Conservation (phyloP, 2,888 invertebrate species). For the Brenthis ino region DNA sequence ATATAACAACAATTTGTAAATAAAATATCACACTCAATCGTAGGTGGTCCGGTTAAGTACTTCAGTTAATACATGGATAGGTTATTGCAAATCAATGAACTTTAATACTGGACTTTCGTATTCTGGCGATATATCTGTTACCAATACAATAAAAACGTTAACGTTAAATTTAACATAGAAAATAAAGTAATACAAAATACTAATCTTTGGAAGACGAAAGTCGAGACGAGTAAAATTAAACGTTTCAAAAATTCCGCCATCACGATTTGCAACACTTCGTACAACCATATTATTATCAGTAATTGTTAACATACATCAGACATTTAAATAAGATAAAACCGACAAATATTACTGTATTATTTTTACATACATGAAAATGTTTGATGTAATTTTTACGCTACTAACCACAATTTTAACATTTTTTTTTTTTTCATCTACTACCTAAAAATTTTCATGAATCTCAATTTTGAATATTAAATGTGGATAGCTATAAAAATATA, state of each 20-base stretch:
- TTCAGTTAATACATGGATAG: constrained; percentile 53
- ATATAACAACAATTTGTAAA: constrained; percentile 54
- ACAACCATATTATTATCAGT: constrained; percentile 59
- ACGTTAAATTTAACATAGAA: constrained; percentile 28
- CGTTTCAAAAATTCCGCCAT: constrained; percentile 18
- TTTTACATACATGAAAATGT: constrained; percentile 29
- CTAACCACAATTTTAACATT: constrained; percentile 49
- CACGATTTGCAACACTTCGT: constrained; percentile 49
- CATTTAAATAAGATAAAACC: constrained; percentile 34
- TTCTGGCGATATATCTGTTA: constrained; percentile 37
- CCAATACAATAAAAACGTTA: constrained; percentile 19
- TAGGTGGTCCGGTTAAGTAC: constrained; percentile 78
- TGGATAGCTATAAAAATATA: constrained; percentile 74
- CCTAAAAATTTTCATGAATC: constrained; percentile 61
- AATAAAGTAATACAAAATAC: constrained; percentile 33
- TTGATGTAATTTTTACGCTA: constrained; percentile 38
- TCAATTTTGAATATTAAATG: constrained; percentile 74
- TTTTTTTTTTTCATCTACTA: constrained; percentile 47
- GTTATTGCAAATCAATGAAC: constrained; percentile 61
- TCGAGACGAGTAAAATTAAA: constrained; percentile 23
- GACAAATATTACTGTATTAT: constrained; percentile 25
- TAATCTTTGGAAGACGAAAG: constrained; percentile 37
- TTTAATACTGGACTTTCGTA: constrained; percentile 42
- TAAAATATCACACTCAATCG: constrained; percentile 75
- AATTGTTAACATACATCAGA: constrained; percentile 43